Conservation (phyloP, 2,113 vertebrate species). For the Cercocebus atys region DNA sequence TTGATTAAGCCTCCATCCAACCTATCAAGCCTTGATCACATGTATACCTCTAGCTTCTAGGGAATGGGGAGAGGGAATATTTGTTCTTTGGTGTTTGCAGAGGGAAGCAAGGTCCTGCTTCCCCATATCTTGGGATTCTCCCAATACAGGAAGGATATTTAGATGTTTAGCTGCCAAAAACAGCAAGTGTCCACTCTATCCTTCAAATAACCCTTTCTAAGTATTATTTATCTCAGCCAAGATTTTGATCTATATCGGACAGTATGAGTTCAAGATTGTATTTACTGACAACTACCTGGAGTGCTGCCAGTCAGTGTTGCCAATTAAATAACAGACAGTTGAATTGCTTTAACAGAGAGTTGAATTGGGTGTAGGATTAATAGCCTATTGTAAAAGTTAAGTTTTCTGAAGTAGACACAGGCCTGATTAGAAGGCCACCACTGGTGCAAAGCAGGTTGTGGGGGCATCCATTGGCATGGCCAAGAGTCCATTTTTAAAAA, state of each 20-base stretch:
- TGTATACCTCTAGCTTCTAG: neutral
- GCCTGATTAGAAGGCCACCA: slow-evolving; percentile 65
- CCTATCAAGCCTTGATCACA: neutral
- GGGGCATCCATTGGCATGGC: slow-evolving; percentile 37
- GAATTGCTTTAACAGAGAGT: slow-evolving; percentile 71
- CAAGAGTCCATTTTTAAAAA: slow-evolving; percentile 59
- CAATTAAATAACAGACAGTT: slow-evolving; percentile 77
- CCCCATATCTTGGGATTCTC: slow-evolving; percentile 6
- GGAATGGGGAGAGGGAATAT: neutral
- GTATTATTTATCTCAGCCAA: slow-evolving; percentile 73
- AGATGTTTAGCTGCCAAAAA: slow-evolving; percentile 38
- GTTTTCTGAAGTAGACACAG: slow-evolving; percentile 70
- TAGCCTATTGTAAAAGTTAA: slow-evolving; percentile 75
- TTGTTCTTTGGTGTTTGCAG: slow-evolving; percentile 24
- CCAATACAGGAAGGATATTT: slow-evolving; percentile 6
- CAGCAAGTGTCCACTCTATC: slow-evolving; percentile 66
- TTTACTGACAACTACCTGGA: slow-evolving; percentile 78
- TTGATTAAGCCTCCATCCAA: neutral
- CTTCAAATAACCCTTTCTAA: slow-evolving; percentile 58
- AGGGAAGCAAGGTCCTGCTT: neutral
- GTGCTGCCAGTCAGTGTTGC: slow-evolving; percentile 72
- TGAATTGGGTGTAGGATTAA: slow-evolving; percentile 74
- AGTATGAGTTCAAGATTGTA: slow-evolving; percentile 73
- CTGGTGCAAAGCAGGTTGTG: slow-evolving; percentile 62
- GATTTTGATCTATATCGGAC: slow-evolving; percentile 72